Evolutionary conservation across 2,113 vertebrate genomes (phyloP), one percentile per base, ranked within the genome.

Genomic region (Xyrauchen texanus): DNA sequence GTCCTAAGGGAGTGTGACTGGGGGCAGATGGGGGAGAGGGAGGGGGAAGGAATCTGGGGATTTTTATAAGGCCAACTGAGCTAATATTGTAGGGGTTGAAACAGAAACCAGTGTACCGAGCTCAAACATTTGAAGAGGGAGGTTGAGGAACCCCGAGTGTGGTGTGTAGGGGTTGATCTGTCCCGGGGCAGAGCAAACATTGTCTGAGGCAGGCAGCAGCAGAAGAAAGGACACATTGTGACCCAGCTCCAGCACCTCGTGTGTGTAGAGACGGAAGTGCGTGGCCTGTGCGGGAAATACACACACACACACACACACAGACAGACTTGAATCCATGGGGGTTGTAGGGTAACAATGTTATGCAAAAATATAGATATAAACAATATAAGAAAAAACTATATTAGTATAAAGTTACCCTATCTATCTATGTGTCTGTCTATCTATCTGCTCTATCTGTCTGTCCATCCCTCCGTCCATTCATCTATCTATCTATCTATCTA

Each of bases 91-190:
- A 82, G 76, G 73, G 73, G 77, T 83, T 79, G 78, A 87, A 85
- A 87, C 81, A 86, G 84, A 84, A 85, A 82, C 79, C 78, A 86
- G 85, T 86, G 82, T 95, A 93, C 92, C 97, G 8, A 99, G 95
- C 91, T 99, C 97, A 88, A 99, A 99, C 96, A 98, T 99, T 93
- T 98, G 97, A 93, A 99, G 95, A 83, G 98, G 98, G 88, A 99
- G 95, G 94, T 98, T 95, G 87, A 99, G 96, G 93, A 98, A 99
- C 84, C 96, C 95, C 77, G 96, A 94, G 91, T 96, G 95, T 46
- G 91, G 93, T 87, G 93, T 95, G 95, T 97, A 97, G 89, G 96
- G 96, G 93, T 96, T 98, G 93, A 94, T 94, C 94, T 99, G 97
- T 90, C 98, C 97, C 71, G 98, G 97, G 92, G 97, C 96, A 87